Evolutionary conservation across 2,888 invertebrate species (phyloP).

Genomic region (Acleris emargana): DNA sequence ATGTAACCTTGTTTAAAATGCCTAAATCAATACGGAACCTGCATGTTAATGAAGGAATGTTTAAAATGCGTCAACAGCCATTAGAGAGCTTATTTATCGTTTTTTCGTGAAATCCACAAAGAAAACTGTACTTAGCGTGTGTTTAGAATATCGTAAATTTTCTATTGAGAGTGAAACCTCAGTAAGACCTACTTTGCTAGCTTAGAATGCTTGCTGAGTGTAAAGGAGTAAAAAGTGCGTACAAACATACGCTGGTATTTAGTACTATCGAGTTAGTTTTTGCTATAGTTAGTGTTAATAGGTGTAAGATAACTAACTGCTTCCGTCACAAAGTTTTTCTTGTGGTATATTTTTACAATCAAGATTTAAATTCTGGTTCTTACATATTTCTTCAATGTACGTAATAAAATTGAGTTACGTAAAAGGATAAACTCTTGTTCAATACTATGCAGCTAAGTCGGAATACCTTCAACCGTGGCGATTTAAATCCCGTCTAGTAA

Average conservation of each 20-base stretch:
- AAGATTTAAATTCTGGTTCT: no score
- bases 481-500: no score
- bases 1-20: constrained; percentile 25
- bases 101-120: constrained; percentile 32
- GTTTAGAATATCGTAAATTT: constrained; percentile 31
- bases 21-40: constrained; percentile 34
- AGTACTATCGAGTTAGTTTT: no score
- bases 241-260: no score
- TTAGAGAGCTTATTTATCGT: constrained; percentile 38
- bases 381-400: no score
- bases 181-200: constrained; percentile 5
- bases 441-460: no score
- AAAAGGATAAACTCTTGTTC: no score
- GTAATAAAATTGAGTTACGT: no score
- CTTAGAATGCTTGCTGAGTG: constrained; percentile 18
- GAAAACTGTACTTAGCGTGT: constrained; percentile 20
- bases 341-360: no score
- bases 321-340: background rate
- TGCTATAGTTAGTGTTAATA: background rate
- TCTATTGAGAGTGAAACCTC: constrained; percentile 28
- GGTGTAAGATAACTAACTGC: background rate
- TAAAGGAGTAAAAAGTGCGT: constrained; percentile 4
- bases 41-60: constrained; percentile 32
- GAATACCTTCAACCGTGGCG: no score
- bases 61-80: constrained; percentile 29